phyloP scores from a whole-genome alignment of 2,797 vertebrate species.

The Macrochelys suwanniensis region DNA sequence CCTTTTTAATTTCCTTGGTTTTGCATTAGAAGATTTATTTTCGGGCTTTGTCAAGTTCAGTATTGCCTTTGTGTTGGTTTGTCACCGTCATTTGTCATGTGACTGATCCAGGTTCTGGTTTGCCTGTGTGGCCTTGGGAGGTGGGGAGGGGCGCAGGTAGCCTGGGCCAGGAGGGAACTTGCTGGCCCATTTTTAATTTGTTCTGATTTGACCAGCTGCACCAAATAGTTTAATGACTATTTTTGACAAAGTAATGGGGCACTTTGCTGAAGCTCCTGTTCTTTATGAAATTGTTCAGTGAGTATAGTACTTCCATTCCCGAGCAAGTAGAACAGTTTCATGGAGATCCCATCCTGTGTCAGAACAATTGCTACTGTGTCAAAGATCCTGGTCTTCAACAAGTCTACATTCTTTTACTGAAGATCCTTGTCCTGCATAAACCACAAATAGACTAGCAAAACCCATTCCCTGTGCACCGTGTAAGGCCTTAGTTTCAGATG shows the following conservation, averaged over 20 bases:
- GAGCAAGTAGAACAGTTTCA: too few species aligned
- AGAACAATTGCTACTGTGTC: too few species aligned
- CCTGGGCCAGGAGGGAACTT: too few species aligned
- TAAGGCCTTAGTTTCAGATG: background rate
- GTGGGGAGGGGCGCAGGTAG: background rate
- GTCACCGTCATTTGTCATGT: slow-evolving; percentile 5
- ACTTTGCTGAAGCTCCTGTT: background rate
- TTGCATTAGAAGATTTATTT: background rate
- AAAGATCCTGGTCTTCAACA: too few species aligned
- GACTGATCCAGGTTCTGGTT: background rate
- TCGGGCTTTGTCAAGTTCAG: background rate
- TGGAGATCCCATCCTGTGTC: too few species aligned
- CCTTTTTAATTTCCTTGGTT: slow-evolving; percentile 29
- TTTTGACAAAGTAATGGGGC: background rate
- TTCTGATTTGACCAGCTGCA: background rate
- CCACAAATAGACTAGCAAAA: background rate
- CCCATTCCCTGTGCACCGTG: background rate
- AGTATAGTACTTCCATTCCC: background rate
- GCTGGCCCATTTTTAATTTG: background rate
- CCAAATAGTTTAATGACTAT: background rate
- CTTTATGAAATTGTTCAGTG: background rate
- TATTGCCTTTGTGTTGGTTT: background rate
- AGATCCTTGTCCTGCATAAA: background rate
- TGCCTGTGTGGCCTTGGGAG: background rate
- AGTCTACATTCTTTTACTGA: background rate